Conservation (phyloP, 2,888 invertebrate species). For the Dynastes tityus region DNA sequence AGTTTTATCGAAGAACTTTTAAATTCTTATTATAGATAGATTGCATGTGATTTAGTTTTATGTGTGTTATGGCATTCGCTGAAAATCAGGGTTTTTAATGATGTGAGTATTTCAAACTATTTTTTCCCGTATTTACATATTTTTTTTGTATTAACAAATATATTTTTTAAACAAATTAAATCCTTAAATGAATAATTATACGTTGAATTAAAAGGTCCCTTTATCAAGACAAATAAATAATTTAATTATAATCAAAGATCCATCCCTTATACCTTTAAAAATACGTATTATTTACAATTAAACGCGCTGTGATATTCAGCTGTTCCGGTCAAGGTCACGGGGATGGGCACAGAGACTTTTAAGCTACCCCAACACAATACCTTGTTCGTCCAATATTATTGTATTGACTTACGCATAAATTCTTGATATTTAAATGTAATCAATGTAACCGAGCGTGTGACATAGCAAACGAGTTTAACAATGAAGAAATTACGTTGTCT, state of each 20-base stretch:
- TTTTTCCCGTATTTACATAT: neutral
- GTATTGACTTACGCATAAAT: neutral
- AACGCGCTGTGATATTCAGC: conserved; percentile 53
- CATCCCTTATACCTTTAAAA: no score
- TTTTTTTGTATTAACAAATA: neutral
- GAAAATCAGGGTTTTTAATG: conserved; percentile 36
- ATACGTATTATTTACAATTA: neutral
- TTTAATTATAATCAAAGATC: no score
- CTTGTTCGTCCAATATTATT: neutral
- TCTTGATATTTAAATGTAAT: conserved; percentile 4
- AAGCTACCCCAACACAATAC: conserved; percentile 38
- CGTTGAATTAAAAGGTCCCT: no score
- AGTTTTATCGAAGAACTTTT: neutral
- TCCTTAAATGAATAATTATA: no score
- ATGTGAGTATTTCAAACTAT: conserved; percentile 34
- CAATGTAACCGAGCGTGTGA: neutral
- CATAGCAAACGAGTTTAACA: neutral
- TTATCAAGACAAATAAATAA: no score
- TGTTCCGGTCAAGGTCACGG: conserved; percentile 59
- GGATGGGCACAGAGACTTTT: conserved; percentile 47
- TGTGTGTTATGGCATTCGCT: conserved; percentile 43
- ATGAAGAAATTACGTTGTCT: neutral
- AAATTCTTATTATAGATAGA: conserved; percentile 5
- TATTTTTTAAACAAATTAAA: no score
- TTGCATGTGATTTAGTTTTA: conserved; percentile 35